phyloP scores from a whole-genome alignment of 2,797 vertebrate species.

The Antennarius maculatus region DNA sequence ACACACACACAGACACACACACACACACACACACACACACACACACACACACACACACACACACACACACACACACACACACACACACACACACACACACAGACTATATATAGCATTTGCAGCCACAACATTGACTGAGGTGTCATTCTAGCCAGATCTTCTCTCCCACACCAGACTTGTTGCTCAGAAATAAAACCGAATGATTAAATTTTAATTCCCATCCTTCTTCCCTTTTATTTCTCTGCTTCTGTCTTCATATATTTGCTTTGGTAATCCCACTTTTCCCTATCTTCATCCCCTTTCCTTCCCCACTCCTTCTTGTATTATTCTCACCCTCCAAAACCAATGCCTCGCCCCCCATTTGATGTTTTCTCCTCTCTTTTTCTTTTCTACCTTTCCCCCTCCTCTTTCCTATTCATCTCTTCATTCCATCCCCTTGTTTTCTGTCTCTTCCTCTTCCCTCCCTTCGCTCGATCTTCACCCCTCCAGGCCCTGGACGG shows the following conservation, averaged over 20 bases:
- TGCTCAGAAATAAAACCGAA: no score
- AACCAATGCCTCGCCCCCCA: neutral
- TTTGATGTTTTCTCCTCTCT: neutral
- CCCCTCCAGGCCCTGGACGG: conserved; percentile 70
- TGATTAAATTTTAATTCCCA: neutral
- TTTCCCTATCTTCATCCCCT: neutral
- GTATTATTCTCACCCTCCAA: neutral
- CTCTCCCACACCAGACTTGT: no score
- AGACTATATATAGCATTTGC: conserved; percentile 48
- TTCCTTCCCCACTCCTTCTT: neutral
- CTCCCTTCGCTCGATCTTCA: neutral
- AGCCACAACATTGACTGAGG: conserved; percentile 23
- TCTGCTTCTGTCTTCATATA: neutral
- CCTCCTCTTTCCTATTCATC: neutral
- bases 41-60: conserved; percentile 19
- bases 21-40: conserved; percentile 10
- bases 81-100: conserved; percentile 19
- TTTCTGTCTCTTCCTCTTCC: neutral
- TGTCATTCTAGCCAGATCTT: conserved; percentile 2
- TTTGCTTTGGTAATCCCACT: neutral
- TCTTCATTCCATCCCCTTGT: neutral
- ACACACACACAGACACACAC: conserved; percentile 18
- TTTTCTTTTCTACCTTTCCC: neutral
- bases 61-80: conserved; percentile 15
- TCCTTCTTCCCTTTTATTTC: neutral